Percentiles rank a stretch among this genome's conserved stretches.
Conservation (phyloP, 2,797 vertebrate genomes). For the Valencia hispanica region DNA sequence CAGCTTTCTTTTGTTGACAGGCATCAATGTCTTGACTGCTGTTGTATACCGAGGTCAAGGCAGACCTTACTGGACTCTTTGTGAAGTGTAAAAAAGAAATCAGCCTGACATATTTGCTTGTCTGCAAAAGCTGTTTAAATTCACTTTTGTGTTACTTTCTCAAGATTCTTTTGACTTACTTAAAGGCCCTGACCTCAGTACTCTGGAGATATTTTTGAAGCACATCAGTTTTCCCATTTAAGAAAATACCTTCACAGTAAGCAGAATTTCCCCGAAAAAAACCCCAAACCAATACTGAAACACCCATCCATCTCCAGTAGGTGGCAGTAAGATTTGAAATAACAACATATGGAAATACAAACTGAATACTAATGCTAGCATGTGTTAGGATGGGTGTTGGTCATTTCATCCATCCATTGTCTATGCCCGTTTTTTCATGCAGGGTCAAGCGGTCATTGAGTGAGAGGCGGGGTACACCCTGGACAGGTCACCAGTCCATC, state of each 20-base stretch:
- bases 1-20: conserved; percentile 62
- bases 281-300: background rate
- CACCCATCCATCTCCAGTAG: background rate
- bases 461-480: background rate
- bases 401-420: background rate
- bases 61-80: conserved; percentile 49
- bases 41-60: conserved; percentile 71
- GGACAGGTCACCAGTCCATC: background rate
- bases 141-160: conserved; percentile 37
- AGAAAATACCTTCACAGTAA: background rate
- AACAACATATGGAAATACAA: background rate
- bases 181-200: background rate
- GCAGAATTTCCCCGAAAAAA: background rate
- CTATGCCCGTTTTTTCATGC: background rate
- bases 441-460: background rate
- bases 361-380: background rate
- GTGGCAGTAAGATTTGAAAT: background rate
- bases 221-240: background rate
- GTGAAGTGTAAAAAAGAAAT: conserved; percentile 49
- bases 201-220: background rate
- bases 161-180: conserved; percentile 32
- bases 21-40: conserved; percentile 62
- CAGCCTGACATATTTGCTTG: conserved; percentile 46
- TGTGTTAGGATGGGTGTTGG: background rate
- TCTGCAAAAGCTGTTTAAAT: conserved; percentile 38